Evolutionary conservation across 2,888 invertebrate species (phyloP).

Genomic region (Willowsia nigromaculata): DNA sequence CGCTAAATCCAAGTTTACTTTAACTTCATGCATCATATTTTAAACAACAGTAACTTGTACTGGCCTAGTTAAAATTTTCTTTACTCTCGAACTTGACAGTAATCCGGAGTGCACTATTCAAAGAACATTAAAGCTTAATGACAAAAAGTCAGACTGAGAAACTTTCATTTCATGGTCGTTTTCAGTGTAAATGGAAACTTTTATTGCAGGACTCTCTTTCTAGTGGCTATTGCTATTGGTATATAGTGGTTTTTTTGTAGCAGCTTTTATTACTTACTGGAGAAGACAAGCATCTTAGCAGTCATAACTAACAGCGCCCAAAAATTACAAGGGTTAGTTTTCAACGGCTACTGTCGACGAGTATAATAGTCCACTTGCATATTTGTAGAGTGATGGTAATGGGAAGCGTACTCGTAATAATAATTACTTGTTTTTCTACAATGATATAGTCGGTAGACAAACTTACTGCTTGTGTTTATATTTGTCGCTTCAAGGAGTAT

Average conservation of each 20-base stretch:
- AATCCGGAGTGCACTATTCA: not conserved
- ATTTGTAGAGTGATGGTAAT: no score
- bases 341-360: not conserved
- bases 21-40: not conserved
- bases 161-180: not conserved
- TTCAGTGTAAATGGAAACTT: not conserved
- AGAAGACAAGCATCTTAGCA: not conserved
- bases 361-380: no score
- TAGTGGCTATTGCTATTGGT: no score
- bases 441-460: no score
- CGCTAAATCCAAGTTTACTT: no score
- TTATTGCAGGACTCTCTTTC: no score
- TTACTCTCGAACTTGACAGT: not conserved
- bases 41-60: not conserved
- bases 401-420: no score
- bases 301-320: not conserved
- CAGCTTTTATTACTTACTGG: not conserved
- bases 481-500: not conserved
- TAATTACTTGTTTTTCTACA: no score
- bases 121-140: slow-evolving; percentile 14
- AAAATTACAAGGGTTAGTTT: not conserved
- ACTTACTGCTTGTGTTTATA: no score
- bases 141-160: not conserved
- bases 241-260: not conserved
- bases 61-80: not conserved